A percentile compares a stretch with the other conserved stretches of the same genome.
These are phyloP conservation scores for Tiaroga cobitis DNA, from an alignment of 2,797 vertebrate species.

Conservation along the genomic window DNA sequence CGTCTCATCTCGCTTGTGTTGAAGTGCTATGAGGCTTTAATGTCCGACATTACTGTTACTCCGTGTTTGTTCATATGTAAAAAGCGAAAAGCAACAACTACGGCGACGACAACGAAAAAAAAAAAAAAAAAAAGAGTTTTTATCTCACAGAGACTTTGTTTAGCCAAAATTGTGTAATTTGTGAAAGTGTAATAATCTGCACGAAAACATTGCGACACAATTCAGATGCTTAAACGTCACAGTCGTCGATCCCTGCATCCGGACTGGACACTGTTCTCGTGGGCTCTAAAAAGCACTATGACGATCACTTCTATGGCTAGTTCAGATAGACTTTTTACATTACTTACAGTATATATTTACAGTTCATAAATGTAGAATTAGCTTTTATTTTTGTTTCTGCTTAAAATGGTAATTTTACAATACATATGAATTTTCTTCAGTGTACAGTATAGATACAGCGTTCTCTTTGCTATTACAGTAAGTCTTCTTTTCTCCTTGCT, in stretches of 20 bases:
- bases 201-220: constrained; percentile 38
- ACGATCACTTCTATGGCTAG: constrained; percentile 38
- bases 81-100: constrained; percentile 59
- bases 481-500: constrained; percentile 67
- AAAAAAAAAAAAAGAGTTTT: neutral
- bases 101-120: neutral
- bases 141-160: constrained; percentile 34
- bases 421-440: constrained; percentile 77
- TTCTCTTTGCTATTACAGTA: constrained; percentile 75
- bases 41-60: constrained; percentile 36
- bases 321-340: constrained; percentile 37
- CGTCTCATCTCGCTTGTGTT: constrained; percentile 36
- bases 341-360: constrained; percentile 48
- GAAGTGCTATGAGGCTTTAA: constrained; percentile 30
- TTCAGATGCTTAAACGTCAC: constrained; percentile 30
- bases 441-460: constrained; percentile 73
- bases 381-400: constrained; percentile 47
- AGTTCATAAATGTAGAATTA: constrained; percentile 34
- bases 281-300: constrained; percentile 27
- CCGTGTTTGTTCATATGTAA: constrained; percentile 57
- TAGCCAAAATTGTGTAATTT: constrained; percentile 38
- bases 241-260: constrained; percentile 31
- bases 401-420: constrained; percentile 65
- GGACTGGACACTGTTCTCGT: constrained; percentile 21
- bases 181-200: constrained; percentile 41